Base-by-base conservation (phyloP, 2,797 vertebrate genomes). In the Enteromius unitaeniatus region DNA sequence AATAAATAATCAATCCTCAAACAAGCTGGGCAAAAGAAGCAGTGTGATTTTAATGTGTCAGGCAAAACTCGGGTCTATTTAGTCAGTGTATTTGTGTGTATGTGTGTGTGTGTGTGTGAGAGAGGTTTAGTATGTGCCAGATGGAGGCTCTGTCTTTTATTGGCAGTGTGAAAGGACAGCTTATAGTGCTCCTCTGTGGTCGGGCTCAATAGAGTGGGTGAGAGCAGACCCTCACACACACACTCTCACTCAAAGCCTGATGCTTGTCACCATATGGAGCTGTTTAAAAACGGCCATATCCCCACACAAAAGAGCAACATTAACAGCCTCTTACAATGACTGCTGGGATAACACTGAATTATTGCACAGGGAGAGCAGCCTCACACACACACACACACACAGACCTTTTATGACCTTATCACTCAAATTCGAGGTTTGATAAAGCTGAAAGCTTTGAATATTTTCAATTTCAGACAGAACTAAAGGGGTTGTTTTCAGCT, bases 21-120 rank as follows among this genome's bases (percentile, higher is more conserved):
- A 93, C 95, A 94, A 96, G 96, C 94, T 93, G 95, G 95, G 96
- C 95, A 95, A 97, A 95, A 97, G 95, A 95, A 96, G 96, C 95
- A 96, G 95, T 93, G 96, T 95, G 95, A 96, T 95, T 92, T 95
- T 95, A 93, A 96, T 95, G 95, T 96, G 95, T 95, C 95, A 95
- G 90, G 70, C 53, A 55, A 88, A 93, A 94, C 95, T 93, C 3
- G 49, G 14, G 5, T 14, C 96, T 95, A 95, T 95, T 93, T 92
- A 95, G 42, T 31, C 19, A 15, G 65, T 49, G 45, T 26, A 67
- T 55, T 17, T 31, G 65, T 28, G 78, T 23, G 79, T n/a, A n/a
- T 47, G 45, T 76, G 70, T 65, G 49, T 62, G 68, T n/a, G 23
- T 51, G 55, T 21, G 47, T 3, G 67, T 91, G 93, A 49, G 84